These are phyloP conservation scores for Ifrita kowaldi DNA, from an alignment of 2,113 vertebrate genomes.

Conservation along the genomic window DNA sequence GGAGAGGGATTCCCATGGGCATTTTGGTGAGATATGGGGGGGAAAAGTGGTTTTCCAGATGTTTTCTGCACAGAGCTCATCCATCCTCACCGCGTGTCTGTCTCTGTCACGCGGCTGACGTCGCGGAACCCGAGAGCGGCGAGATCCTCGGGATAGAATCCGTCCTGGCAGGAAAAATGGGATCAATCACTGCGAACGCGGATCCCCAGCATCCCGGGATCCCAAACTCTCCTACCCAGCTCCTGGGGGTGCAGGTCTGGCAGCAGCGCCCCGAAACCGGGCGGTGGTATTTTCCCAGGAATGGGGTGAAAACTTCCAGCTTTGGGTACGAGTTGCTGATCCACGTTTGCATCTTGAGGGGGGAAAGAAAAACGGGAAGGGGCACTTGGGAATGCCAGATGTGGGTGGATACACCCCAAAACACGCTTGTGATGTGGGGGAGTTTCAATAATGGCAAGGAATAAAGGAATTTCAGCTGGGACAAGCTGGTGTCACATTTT, in stretches of 20 bases:
- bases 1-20: background rate
- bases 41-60: fast-evolving
- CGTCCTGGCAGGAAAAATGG: background rate
- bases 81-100: conserved; percentile 65
- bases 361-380: fast-evolving
- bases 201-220: fast-evolving
- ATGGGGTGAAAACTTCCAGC: conserved; percentile 62
- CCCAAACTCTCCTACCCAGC: conserved; percentile 62
- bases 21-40: background rate
- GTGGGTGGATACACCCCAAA: background rate
- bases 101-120: conserved; percentile 60
- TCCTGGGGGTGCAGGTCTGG: conserved; percentile 72
- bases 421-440: fast-evolving
- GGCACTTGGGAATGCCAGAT: too few species aligned
- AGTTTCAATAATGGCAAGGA: background rate
- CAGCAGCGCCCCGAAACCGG: conserved; percentile 65
- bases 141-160: conserved; percentile 51
- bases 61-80: background rate
- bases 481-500: background rate
- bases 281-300: conserved; percentile 57
- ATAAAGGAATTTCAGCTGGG: background rate
- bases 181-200: fast-evolving
- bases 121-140: conserved; percentile 48
- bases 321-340: background rate
- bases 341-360: conserved; percentile 42